Conservation (phyloP, 2,797 vertebrate species). For the Cyprinella venusta region DNA sequence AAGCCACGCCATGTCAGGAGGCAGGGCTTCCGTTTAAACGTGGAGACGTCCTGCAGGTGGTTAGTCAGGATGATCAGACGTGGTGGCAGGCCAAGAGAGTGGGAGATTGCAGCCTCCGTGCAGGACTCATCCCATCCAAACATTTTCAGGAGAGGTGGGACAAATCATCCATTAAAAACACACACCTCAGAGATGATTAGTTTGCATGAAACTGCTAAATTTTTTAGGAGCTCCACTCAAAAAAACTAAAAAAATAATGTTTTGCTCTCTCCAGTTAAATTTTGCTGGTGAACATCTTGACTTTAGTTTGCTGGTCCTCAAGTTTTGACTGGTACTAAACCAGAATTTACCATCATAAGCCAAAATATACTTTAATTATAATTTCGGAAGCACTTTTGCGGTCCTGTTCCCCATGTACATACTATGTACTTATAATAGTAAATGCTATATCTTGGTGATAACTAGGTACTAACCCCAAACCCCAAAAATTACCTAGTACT, state of each 20-base stretch:
- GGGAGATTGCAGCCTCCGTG: constrained; percentile 92
- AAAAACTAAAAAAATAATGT: too few species aligned
- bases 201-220: too few species aligned
- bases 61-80: constrained; percentile 95
- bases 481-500: too few species aligned
- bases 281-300: not conserved
- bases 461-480: too few species aligned
- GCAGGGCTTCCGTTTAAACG: constrained; percentile 94
- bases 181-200: not conserved
- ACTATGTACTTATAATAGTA: too few species aligned
- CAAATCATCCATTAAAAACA: not conserved
- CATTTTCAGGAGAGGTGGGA: constrained; percentile 97
- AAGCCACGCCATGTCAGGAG: constrained; percentile 97
- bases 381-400: too few species aligned
- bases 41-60: constrained; percentile 97
- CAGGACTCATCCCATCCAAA: constrained; percentile 95
- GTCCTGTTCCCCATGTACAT: too few species aligned
- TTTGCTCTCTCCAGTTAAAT: too few species aligned
- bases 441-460: too few species aligned
- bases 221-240: not conserved
- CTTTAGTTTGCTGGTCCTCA: not conserved
- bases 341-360: too few species aligned
- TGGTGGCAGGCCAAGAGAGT: constrained; percentile 98
- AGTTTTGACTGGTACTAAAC: too few species aligned
- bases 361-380: too few species aligned